Percentiles rank a stretch among this genome's conserved stretches.
Conservation (phyloP, 2,113 vertebrate species). For the Catharus bicknelli region DNA sequence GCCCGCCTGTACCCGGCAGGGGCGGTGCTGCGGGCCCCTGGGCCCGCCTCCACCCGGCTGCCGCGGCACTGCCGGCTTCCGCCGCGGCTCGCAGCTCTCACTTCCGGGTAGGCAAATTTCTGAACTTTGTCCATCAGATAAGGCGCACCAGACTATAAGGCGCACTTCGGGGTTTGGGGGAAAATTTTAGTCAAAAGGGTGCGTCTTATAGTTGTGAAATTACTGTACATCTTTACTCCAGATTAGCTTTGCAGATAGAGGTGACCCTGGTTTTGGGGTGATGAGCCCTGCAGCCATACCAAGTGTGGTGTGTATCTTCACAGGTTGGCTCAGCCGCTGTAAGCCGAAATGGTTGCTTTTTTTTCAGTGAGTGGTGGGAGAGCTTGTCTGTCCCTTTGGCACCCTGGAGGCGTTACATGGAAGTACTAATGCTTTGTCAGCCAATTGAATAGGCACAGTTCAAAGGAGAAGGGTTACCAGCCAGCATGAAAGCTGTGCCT, state of each 20-base stretch:
- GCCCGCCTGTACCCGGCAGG: no score
- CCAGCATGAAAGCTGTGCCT: not conserved
- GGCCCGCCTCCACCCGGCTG: no score
- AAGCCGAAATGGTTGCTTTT: not conserved
- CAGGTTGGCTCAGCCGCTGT: not conserved
- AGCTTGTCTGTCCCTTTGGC: conserved; percentile 17
- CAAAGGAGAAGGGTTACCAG: conserved; percentile 7
- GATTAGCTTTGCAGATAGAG: not conserved
- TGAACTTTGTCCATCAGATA: no score
- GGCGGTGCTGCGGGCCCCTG: no score
- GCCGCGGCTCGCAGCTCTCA: no score
- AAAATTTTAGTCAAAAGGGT: no score
- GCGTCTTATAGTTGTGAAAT: no score
- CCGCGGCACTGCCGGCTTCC: no score
- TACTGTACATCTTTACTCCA: not conserved
- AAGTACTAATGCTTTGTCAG: not conserved
- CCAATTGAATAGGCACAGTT: not conserved
- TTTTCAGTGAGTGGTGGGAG: not conserved
- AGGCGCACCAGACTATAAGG: no score
- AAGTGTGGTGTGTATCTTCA: not conserved
- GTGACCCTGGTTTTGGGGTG: not conserved
- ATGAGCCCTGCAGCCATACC: not conserved
- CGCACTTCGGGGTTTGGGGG: no score
- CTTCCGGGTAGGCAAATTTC: no score
- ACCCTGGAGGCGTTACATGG: not conserved